Evolutionary conservation across 2,113 vertebrate species (phyloP).

Genomic region (Gadus chalcogrammus): DNA sequence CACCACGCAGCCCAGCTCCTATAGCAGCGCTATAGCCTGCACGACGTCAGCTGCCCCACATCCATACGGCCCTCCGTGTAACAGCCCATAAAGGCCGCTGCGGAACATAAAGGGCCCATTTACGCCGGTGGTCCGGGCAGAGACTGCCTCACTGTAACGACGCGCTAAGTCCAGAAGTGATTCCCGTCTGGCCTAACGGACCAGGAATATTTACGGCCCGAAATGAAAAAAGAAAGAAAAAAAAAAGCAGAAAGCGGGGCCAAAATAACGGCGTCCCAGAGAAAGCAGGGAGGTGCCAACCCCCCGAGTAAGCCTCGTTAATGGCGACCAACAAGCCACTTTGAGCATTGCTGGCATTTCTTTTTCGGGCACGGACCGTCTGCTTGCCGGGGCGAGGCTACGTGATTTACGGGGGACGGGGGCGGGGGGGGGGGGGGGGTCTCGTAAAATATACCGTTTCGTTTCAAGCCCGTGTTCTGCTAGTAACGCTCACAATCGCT

Average conservation of each 20-base stretch:
- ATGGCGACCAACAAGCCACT: conserved; percentile 45
- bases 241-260: no score
- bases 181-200: conserved; percentile 21
- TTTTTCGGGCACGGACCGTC: no score
- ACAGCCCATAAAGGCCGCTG: conserved; percentile 31
- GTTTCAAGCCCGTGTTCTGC: conserved; percentile 45
- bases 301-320: conserved; percentile 41
- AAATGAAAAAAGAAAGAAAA: not conserved
- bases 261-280: no score
- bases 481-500: conserved; percentile 49
- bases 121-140: not conserved
- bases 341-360: conserved; percentile 34
- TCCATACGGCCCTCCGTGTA: not conserved
- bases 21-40: no score
- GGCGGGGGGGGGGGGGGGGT: no score
- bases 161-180: conserved; percentile 28
- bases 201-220: conserved; percentile 26
- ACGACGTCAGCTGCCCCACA: no score
- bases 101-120: conserved; percentile 35
- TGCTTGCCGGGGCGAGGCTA: no score
- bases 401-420: no score
- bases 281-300: conserved; percentile 29
- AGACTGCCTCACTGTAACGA: conserved; percentile 24
- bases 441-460: no score
- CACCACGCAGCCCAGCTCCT: not conserved